phyloP scores from a whole-genome alignment of 2,888 invertebrate species.

The Cephus pygmeus region DNA sequence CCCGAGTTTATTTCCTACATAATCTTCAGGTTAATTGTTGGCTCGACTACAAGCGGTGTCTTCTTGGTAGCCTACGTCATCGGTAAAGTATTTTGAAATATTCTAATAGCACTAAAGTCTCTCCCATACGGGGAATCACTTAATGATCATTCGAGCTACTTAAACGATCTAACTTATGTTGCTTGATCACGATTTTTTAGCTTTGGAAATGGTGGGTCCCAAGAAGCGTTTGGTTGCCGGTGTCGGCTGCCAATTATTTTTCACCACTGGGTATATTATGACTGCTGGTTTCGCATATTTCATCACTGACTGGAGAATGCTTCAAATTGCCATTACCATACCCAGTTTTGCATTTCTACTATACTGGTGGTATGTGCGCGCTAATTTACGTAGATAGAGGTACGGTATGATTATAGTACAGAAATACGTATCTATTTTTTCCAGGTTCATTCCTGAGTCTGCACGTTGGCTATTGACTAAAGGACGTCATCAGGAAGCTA shows the following conservation, averaged over 20 bases:
- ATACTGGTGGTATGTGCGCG: conserved; percentile 74
- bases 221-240: conserved; percentile 76
- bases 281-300: conserved; percentile 76
- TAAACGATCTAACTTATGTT: not conserved
- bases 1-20: conserved; percentile 78
- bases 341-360: conserved; percentile 76
- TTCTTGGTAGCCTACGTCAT: conserved; percentile 84
- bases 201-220: conserved; percentile 79
- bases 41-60: conserved; percentile 80
- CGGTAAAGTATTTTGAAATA: conserved; percentile 65
- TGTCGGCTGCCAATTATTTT: conserved; percentile 80
- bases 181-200: conserved; percentile 54
- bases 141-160: not conserved
- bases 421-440: conserved; percentile 2
- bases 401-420: not conserved
- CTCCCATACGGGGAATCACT: not conserved
- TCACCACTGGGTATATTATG: conserved; percentile 78
- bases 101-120: not conserved
- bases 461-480: conserved; percentile 78
- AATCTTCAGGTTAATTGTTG: conserved; percentile 74
- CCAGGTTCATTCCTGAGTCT: conserved; percentile 78
- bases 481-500: conserved; percentile 73
- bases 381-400: conserved; percentile 3
- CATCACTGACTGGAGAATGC: conserved; percentile 75
- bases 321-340: conserved; percentile 77